Base-by-base conservation (phyloP, 2,113 vertebrate species). In the Pholis gunnellus region DNA sequence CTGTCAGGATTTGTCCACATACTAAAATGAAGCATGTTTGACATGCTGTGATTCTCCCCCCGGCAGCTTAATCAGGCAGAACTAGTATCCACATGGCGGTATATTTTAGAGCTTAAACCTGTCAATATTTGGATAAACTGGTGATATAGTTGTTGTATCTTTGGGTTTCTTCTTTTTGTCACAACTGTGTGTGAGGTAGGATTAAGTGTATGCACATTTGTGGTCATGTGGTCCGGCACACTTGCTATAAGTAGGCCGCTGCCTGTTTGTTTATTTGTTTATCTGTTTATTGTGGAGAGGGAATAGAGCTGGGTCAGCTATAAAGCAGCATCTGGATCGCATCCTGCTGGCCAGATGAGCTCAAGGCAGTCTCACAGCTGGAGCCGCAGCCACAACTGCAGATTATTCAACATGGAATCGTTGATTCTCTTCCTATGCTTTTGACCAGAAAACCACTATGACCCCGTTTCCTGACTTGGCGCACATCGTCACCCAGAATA, bases 321-420 rank as follows among this genome's bases (percentile, higher is more conserved):
- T 80, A 87, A 89, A 89, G 74, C 72, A 73, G 70, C 86, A 88
- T 81, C 91, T 94, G 91, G 87, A 90, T 50, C 11, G 54, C 65
- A 15, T 90, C 90, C 87, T 85, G 85, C 88, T 86, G 83, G 71
- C 81, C 81, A 79, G 85, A 84, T 88, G 80, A 90, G 75, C 87
- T 76, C 40, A 72, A 85, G 81, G 72, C 84, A 34, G 70, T 15
- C 65, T 83, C 86, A 82, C 88, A 92, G 90, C 91, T 91, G 86
- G 86, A 90, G 72, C 27, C 10, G 42, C 75, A 74, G 52, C 66
- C 64, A 72, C 75, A 75, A 61, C 69, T 52, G 15, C 72, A 88
- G 90, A 90, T 93, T 88, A 91, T 88, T 88, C 60, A 83, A 46
- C 79, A 70, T 31, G 22, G 57, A 88, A 65, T 85, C 42, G 25